These are phyloP conservation scores for Heterohyrax brucei DNA, from an alignment of 2,797 vertebrate genomes.

Conservation along the genomic window DNA sequence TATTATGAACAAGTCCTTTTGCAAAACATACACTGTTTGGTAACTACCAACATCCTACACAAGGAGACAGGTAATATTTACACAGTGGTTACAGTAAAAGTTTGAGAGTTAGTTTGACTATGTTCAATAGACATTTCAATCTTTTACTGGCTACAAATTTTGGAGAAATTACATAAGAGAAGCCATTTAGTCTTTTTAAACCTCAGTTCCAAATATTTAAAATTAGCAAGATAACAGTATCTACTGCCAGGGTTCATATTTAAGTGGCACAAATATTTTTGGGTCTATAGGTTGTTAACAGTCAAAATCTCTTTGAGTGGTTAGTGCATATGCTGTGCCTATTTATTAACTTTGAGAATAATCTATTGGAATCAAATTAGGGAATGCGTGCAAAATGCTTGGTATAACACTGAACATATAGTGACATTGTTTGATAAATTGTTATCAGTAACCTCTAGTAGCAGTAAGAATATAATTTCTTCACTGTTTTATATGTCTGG, in stretches of 20 bases:
- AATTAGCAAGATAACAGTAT: neutral
- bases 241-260: neutral
- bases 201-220: neutral
- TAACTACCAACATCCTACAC: neutral
- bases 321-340: neutral
- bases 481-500: neutral
- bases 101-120: neutral
- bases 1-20: neutral
- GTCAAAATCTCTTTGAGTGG: neutral
- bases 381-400: neutral
- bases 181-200: slow-evolving; percentile 9
- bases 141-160: neutral
- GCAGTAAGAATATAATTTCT: neutral
- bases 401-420: neutral
- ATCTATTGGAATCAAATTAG: neutral
- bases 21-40: neutral
- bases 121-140: neutral
- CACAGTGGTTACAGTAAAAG: neutral
- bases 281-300: neutral
- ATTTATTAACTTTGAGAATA: slow-evolving; percentile 17
- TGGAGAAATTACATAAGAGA: neutral
- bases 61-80: neutral
- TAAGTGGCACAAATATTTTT: neutral
- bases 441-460: neutral
- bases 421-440: slow-evolving; percentile 30